Percentiles rank a stretch among this genome's conserved stretches.
Evolutionary conservation across 2,113 vertebrate genomes (phyloP).

Genomic region (Nothobranchius kuhntae): DNA sequence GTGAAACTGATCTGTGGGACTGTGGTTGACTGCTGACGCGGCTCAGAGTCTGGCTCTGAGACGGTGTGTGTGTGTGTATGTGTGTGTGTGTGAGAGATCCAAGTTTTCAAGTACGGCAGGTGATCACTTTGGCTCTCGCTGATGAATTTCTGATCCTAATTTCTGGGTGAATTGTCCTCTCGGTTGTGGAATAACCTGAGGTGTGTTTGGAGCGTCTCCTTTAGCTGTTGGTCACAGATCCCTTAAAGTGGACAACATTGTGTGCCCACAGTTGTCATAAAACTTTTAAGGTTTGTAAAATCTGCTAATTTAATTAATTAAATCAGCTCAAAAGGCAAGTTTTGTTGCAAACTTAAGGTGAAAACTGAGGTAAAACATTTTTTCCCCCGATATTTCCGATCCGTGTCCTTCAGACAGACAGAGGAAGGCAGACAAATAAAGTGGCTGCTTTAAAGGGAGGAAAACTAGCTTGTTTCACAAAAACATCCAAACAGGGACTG

Average conservation of each 20-base stretch:
- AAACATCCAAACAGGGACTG: background rate
- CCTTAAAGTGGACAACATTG: background rate
- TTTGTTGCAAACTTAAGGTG: too few relatives aligned
- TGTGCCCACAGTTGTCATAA: background rate
- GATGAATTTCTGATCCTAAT: background rate
- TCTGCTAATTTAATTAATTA: too few relatives aligned
- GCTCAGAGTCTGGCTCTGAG: conserved; percentile 39
- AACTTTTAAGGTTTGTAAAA: background rate
- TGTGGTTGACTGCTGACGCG: conserved; percentile 53
- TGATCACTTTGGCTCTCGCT: background rate
- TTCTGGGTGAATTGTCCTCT: background rate
- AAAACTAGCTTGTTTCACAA: conserved; percentile 4
- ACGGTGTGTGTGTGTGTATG: conserved; percentile 9
- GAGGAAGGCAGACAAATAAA: conserved; percentile 22
- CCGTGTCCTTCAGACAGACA: background rate
- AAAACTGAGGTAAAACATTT: too few relatives aligned
- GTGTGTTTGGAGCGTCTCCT: background rate
- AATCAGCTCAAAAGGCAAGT: too few relatives aligned
- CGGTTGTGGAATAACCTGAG: background rate
- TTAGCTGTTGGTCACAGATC: background rate
- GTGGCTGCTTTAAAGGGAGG: background rate
- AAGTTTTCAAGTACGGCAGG: background rate
- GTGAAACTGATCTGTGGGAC: conserved; percentile 2
- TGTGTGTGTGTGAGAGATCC: conserved; percentile 5
- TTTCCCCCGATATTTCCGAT: too few relatives aligned